Evolutionary conservation across 2,797 vertebrate genomes (phyloP), one percentile per base, ranked within the genome.

Genomic region (Acrossocheilus fasciatus): DNA sequence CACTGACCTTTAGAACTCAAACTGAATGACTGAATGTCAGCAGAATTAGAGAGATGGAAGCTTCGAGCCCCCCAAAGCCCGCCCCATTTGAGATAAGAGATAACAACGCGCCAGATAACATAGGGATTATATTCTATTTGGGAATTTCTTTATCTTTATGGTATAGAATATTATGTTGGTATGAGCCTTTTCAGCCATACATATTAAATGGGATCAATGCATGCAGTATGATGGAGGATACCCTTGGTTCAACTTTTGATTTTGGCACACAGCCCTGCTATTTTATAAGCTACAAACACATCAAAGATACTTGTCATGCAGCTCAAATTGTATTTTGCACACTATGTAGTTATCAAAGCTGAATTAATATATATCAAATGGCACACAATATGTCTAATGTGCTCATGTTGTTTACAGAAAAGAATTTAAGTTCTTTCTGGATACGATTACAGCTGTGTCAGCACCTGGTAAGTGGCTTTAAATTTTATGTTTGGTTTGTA

Each of bases 371-470:
- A 9, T 70, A 70, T 47, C 43, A 30, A 36, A 85, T 10, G 3
- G 15, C 39, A 23, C 47, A 72, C 34, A 47, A 45, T 52, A 39
- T 73, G 18, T 72, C 50, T 74, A 50, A 45, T 70, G 43, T 54
- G 45, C 73, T 62, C 47, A 26, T 81, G 9, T 70, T 81, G 12
- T 75, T 9, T 59, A 64, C 93, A 97, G 96, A 88, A 91, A 88
- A 76, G 96, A 97, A 86, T 95, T 95, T 91, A 86, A 93, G 89
- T 96, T 92, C 87, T 95, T 96, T 41, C 7, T 96, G 84, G 77
- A 93, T 78, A 95, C 83, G 1, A 86, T 96, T 83, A 91, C 91
- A 0, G 72, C 86, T 12, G 96, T 97, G 50, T 95, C 92, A 0
- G 89, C 81, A 89, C 93, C 95, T 92, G 96, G 96, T 96, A 94